Conservation (phyloP, 2,113 vertebrate genomes). For the Cariama cristata region DNA sequence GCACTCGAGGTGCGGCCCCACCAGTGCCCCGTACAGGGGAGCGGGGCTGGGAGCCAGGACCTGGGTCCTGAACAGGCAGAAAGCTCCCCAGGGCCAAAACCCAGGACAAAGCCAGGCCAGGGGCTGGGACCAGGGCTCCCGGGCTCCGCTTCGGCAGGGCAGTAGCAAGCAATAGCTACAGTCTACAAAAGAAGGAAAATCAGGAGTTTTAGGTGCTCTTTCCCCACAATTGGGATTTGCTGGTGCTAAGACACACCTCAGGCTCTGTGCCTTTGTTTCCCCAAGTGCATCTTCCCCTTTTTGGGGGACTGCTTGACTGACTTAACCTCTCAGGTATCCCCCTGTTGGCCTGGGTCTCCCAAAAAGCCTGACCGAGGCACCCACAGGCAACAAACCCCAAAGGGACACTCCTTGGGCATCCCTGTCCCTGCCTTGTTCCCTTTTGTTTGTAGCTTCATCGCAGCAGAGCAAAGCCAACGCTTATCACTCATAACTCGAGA, state of each 20-base stretch:
- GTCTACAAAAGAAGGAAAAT: neutral
- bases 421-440: neutral
- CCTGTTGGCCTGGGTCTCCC: neutral
- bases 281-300: neutral
- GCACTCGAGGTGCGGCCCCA: no score
- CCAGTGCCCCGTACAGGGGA: neutral
- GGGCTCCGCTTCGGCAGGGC: neutral
- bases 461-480: neutral
- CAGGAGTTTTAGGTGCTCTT: neutral
- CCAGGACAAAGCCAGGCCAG: accelerated
- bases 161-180: neutral
- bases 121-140: neutral
- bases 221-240: accelerated
- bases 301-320: neutral
- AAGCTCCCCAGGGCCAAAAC: neutral
- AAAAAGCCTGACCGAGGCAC: neutral
- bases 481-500: neutral
- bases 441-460: accelerated
- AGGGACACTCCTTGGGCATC: no score
- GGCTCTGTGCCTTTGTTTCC: neutral
- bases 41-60: neutral
- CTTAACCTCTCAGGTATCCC: neutral
- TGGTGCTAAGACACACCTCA: neutral
- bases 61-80: neutral
- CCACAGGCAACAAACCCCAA: neutral